These are phyloP conservation scores for Cryptoprocta ferox DNA, from an alignment of 2,797 vertebrate genomes.

Conservation along the genomic window DNA sequence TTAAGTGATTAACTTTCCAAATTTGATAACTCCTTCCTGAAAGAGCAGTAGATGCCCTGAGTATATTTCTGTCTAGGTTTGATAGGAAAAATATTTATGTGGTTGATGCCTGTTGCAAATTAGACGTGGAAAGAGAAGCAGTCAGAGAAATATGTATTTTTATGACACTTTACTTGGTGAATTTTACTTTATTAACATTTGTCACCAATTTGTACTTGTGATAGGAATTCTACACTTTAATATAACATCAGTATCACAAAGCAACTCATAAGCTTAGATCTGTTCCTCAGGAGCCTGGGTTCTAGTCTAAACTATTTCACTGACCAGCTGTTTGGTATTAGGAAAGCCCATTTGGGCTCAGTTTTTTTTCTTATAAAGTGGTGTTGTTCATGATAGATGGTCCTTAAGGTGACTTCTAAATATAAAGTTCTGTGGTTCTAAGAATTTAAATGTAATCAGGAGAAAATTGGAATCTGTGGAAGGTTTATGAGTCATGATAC, in stretches of 20 bases:
- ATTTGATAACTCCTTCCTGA: neutral
- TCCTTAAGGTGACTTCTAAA: neutral
- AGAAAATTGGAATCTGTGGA: neutral
- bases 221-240: neutral
- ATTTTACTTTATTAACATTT: neutral
- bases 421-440: neutral
- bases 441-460: slow-evolving; percentile 3
- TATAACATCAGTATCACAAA: neutral
- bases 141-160: neutral
- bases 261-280: neutral
- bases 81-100: neutral
- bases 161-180: neutral
- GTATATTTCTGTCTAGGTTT: neutral
- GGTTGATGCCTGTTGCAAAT: neutral
- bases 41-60: neutral
- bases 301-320: neutral
- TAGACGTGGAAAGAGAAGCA: neutral
- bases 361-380: neutral
- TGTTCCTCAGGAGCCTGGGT: neutral
- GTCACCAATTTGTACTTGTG: neutral
- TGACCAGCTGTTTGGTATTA: neutral
- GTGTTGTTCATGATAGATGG: neutral
- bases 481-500: neutral
- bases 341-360: neutral
- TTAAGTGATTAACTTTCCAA: neutral